phyloP scores from a whole-genome alignment of 2,888 invertebrate genomes.

The Selenia dentaria region DNA sequence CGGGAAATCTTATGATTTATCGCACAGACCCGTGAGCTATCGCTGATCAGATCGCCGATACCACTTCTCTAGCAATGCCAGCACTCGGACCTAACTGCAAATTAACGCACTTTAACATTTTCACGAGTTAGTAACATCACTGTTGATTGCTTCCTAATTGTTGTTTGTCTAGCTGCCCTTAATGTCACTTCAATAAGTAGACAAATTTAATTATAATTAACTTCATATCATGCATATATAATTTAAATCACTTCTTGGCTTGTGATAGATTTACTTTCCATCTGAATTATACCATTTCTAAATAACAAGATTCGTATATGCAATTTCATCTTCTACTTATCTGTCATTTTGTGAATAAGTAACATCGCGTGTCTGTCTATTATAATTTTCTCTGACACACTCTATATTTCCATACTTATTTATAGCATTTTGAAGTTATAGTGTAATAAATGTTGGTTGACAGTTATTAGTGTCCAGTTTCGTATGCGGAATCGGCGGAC shows the following conservation, averaged over 20 bases:
- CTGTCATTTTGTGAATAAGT: conserved; percentile 29
- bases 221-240: conserved; percentile 22
- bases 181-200: not conserved
- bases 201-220: not conserved
- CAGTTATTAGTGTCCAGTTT: conserved; percentile 35
- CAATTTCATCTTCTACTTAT: conserved; percentile 26
- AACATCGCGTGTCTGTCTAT: conserved; percentile 42
- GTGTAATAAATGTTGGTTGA: conserved; percentile 41
- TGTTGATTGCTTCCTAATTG: conserved; percentile 15
- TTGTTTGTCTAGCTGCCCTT: not conserved
- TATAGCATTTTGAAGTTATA: conserved; percentile 42
- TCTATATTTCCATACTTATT: conserved; percentile 39
- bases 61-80: conserved; percentile 29
- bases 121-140: not conserved
- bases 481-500: conserved; percentile 16
- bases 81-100: conserved; percentile 35
- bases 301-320: conserved; percentile 11
- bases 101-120: conserved; percentile 33
- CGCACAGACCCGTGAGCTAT: conserved; percentile 38
- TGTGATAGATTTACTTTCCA: conserved; percentile 16
- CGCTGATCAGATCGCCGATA: conserved; percentile 46
- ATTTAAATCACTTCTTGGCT: conserved; percentile 20
- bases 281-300: conserved; percentile 24
- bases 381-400: conserved; percentile 39
- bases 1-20: conserved; percentile 64